Evolutionary conservation across 2,113 vertebrate species (phyloP).

Genomic region (Dromaius novaehollandiae): DNA sequence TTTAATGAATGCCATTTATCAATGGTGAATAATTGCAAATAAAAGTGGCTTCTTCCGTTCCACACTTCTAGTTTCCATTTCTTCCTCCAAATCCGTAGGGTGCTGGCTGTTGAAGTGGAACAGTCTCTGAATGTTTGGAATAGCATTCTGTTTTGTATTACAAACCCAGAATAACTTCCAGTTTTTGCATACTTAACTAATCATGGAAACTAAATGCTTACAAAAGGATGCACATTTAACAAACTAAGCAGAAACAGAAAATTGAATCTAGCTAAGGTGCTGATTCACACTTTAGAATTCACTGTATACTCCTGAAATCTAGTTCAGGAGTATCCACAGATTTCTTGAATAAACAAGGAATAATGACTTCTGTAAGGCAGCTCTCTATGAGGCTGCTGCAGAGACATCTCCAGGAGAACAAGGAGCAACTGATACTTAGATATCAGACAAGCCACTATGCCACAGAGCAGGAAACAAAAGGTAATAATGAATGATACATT

Average conservation of each 20-base stretch:
- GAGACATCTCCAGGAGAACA: neutral
- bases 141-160: neutral
- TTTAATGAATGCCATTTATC: neutral
- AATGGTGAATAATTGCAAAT: neutral
- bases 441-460: neutral
- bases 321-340: neutral
- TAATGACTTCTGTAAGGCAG: neutral
- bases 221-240: neutral
- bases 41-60: neutral
- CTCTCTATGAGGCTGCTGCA: neutral
- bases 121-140: neutral
- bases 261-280: neutral
- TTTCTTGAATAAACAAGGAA: neutral
- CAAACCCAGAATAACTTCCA: neutral
- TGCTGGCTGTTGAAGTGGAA: neutral
- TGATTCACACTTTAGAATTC: neutral
- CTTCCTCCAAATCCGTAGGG: neutral
- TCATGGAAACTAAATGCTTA: neutral
- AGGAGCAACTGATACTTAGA: neutral
- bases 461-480: neutral
- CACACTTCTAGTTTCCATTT: neutral
- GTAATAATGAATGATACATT: neutral
- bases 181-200: neutral
- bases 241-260: neutral
- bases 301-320: neutral